These are phyloP conservation scores for Ischnura elegans DNA, from an alignment of 2,888 invertebrate genomes.

Conservation along the genomic window DNA sequence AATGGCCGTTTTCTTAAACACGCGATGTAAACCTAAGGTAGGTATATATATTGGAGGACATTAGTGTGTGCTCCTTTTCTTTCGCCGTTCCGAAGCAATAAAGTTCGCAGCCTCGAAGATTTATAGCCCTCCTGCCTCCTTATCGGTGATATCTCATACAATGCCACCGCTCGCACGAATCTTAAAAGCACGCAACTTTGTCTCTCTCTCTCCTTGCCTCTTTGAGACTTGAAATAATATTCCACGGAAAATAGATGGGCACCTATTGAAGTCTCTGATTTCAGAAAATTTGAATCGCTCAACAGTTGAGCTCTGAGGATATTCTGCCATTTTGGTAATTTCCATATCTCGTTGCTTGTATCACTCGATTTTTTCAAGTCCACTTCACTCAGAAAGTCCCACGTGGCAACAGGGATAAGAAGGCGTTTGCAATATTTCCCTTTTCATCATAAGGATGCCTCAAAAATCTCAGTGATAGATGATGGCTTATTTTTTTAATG, in stretches of 20 bases:
- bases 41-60: constrained; percentile 43
- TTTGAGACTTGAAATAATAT: constrained; percentile 43
- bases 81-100: constrained; percentile 40
- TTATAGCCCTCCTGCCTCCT: constrained; percentile 47
- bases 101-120: constrained; percentile 51
- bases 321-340: constrained; percentile 15
- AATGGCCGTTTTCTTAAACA: constrained; percentile 26
- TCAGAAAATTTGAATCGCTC: constrained; percentile 50
- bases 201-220: constrained; percentile 45
- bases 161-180: constrained; percentile 57
- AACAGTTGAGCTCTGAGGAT: constrained; percentile 48
- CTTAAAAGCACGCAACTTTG: constrained; percentile 62
- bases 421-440: background rate
- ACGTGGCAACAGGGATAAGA: background rate
- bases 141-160: constrained; percentile 65
- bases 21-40: constrained; percentile 22
- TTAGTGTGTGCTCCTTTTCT: constrained; percentile 54
- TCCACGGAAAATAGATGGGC: constrained; percentile 46
- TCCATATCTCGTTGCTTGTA: constrained; percentile 26
- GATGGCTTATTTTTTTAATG: no score
- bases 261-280: constrained; percentile 60
- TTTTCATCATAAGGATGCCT: background rate
- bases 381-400: background rate
- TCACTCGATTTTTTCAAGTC: background rate
- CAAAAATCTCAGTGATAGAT: background rate